Percentiles rank a stretch among this genome's conserved stretches.
These are phyloP conservation scores for Propithecus perrieri DNA, from an alignment of 2,797 vertebrate species.

Conservation along the genomic window DNA sequence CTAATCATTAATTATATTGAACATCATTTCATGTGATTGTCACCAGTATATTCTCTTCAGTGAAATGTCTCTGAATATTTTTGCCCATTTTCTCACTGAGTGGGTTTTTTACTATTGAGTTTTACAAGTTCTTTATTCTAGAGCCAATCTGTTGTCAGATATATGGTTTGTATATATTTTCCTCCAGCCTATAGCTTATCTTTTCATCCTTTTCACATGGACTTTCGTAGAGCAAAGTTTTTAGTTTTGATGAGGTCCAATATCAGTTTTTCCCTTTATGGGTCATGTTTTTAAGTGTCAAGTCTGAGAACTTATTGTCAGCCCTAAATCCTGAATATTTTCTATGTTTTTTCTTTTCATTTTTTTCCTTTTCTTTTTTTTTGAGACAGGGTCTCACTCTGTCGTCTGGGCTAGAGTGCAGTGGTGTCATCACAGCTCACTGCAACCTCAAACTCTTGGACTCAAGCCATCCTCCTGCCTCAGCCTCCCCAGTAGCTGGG, in stretches of 20 bases:
- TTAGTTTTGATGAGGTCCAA: background rate
- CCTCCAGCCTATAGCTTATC: background rate
- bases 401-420: background rate
- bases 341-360: background rate
- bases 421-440: background rate
- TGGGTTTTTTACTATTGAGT: background rate
- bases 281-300: background rate
- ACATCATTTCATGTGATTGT: background rate
- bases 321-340: background rate
- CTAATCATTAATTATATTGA: background rate
- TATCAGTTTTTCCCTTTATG: background rate
- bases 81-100: background rate
- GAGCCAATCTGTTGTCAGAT: background rate
- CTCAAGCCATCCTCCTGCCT: background rate
- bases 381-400: no score
- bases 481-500: background rate
- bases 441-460: background rate
- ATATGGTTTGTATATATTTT: background rate
- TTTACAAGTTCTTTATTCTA: conserved; percentile 8
- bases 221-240: background rate
- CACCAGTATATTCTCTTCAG: background rate
- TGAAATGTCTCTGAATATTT: background rate
- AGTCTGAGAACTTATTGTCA: background rate
- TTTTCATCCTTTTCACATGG: background rate
- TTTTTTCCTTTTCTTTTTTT: no score